Conservation (phyloP, 2,888 invertebrate species). For the Zootermopsis nevadensis region DNA sequence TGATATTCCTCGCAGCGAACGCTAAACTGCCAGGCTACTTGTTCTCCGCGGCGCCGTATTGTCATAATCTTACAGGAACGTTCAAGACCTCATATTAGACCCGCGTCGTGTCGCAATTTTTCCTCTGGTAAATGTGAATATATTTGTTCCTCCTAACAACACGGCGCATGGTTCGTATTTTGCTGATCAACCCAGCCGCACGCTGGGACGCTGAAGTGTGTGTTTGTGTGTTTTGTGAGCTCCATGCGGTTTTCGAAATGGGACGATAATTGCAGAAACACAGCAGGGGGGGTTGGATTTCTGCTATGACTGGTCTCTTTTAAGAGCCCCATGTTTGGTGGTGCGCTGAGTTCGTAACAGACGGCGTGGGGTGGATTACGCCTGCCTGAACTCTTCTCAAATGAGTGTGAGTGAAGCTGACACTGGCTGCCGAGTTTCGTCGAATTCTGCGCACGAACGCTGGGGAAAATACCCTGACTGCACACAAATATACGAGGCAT, state of each 20-base stretch:
- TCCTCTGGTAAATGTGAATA: background rate
- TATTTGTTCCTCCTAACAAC: conserved; percentile 6
- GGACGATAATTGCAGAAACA: conserved; percentile 45
- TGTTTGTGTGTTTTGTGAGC: conserved; percentile 48
- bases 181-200: background rate
- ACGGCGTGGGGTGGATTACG: conserved; percentile 18
- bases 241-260: conserved; percentile 48
- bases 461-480: background rate
- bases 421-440: conserved; percentile 12
- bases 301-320: conserved; percentile 4
- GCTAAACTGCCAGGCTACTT: too few species aligned
- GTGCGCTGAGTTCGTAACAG: conserved; percentile 8
- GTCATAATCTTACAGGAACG: too few species aligned
- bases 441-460: background rate
- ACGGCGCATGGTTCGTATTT: background rate
- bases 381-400: background rate
- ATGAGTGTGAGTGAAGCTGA: conserved; percentile 8
- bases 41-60: too few species aligned
- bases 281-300: conserved; percentile 41
- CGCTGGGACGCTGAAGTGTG: conserved; percentile 29
- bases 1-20: too few species aligned
- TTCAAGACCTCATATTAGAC: background rate
- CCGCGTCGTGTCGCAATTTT: background rate
- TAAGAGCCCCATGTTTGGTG: conserved; percentile 20
- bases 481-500: background rate